Base-by-base conservation (phyloP, 2,113 vertebrate species). In the Phrynosoma blainvillii region DNA sequence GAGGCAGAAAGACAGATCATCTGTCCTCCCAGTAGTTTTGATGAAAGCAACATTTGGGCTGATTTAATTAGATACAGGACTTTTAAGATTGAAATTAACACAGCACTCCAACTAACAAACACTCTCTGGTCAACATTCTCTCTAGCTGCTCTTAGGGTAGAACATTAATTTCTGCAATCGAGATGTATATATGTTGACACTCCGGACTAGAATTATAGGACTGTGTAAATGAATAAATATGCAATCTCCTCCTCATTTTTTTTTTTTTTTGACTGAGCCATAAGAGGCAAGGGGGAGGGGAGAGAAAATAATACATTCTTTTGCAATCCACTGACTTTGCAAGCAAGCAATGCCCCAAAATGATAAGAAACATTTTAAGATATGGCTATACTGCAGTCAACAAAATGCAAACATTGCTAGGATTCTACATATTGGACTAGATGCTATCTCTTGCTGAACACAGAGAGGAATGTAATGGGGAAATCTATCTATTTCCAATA, bases 11-110 rank as follows among this genome's bases (percentile, higher is more conserved):
- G 94, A 89, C 68, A 92, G 93, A 91, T 93, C 93, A 94, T 92
- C 92, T 89, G 70, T 86, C 93, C 84, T 81, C 92, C 84, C 86
- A 94, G 91, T 92, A 94, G 85, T 93, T 93, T 91, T 90, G 92
- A 94, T 4, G 68, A 95, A 93, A 91, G 92, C 91, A 92, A 90
- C 92, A 93, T 93, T 93, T 93, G 91, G 94, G 93, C 93, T 89
- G 91, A 89, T 94, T 94, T 96, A 96, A 96, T 94, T 95, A 94
- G 89, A 90, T 47, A 77, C 70, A 84, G 87, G 93, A 86, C 86
- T 94, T 92, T 92, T 90, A 93, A 90, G 89, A 89, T 89, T 84
- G 82, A 94, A 95, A 95, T 94, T 92, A 94, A 85, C 91, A 89
- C 83, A 59, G n/a, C 42, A 82, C 84, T 89, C 91, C 1, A 18